Evolutionary conservation across 1,140 invertebrate genomes (phyloP), one percentile per base, ranked within the genome.

Genomic region (Rhizoglyphus robini): DNA sequence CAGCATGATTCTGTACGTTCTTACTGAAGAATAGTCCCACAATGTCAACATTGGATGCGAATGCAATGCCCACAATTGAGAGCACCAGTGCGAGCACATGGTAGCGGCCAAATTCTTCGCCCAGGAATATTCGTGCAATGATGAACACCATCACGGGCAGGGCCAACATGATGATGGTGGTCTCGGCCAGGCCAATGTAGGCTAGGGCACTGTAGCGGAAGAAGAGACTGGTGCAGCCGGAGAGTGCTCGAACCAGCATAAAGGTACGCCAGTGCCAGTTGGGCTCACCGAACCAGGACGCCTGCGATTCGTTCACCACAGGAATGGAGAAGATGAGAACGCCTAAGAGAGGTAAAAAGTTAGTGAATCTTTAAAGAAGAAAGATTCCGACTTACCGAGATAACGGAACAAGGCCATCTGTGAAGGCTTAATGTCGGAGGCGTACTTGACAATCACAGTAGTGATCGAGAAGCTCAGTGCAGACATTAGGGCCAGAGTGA

Each of bases 381-480:
- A n/a, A n/a, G n/a, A 49, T 54, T 18, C 32, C 20, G n/a, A 15
- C 0, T 91, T 87, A 0, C 89, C 89, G 20, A 90, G 77, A 74
- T 91, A 92, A 70, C 77, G 72, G 62, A 88, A 90, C 49, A 86
- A 83, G 4, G 88, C 87, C 31, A 91, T 76, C 74, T 90, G 86
- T 80, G 88, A 86, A 0, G 88, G 88, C 75, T 88, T 84, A 47
- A 91, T 81, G 66, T 88, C 84, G 1, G 66, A 68, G 27, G 73
- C 57, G 23, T 73, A 68, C 74, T 92, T 92, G 0, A 92, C 89
- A 68, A 92, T 89, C 1, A 90, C 86, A 27, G 88, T 89, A 72
- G 87, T 89, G 34, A 92, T 76, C 1, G 89, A 91, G 73, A 91
- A 92, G 72, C 90, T 90, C 8, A 91, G 75, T 4, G 87, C 89